Base-by-base conservation (phyloP, 2,888 invertebrate species). In the Orchestes rusci region DNA sequence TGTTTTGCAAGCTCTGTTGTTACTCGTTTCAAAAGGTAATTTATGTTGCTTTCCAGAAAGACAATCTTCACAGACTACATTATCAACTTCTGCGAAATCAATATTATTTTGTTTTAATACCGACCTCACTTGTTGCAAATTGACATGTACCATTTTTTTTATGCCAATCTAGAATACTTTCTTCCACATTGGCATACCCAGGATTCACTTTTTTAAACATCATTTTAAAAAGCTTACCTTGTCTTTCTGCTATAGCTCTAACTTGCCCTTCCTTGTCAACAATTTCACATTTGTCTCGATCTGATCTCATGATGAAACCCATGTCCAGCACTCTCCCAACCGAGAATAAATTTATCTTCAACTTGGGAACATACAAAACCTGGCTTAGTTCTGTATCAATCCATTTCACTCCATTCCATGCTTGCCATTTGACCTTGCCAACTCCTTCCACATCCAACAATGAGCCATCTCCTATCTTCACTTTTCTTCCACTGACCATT, bases 11-110 rank as follows among this genome's bases (percentile, higher is more conserved):
- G 28, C 15, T 28, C n/a, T 28, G n/a, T 15, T 28, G 5, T 28
- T 13, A 28, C 28, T 38, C 4, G 4, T 38, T 10, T 17, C n/a
- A 43, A 43, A 43, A n/a, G 43, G 43, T 28, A 29, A 29, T 5
- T 16, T 36, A 23, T 37, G 27, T 29, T 43, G 41, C 16, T 41
- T 39, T 5, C 39, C 39, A 17, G 12, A 5, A 19, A 33, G 18
- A 17, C 30, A 39, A 19, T 7, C 36, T 8, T 36, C 36, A 36
- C 36, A 36, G n/a, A n/a, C n/a, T n/a, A n/a, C 4, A 16, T 5
- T 23, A 16, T 38, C 38, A 16, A 4, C 16, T 5, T 38, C 28
- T 7, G 7, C 13, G 16, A 12, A 38, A 15, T 4, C 12, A 29
- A 38, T 28, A 29, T 38, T 38, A 16, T 38, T 28, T 18, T 38